A percentile compares a stretch with the other conserved stretches of the same genome.
Conservation (phyloP, 2,113 vertebrate species). For the Sebastes fasciatus region DNA sequence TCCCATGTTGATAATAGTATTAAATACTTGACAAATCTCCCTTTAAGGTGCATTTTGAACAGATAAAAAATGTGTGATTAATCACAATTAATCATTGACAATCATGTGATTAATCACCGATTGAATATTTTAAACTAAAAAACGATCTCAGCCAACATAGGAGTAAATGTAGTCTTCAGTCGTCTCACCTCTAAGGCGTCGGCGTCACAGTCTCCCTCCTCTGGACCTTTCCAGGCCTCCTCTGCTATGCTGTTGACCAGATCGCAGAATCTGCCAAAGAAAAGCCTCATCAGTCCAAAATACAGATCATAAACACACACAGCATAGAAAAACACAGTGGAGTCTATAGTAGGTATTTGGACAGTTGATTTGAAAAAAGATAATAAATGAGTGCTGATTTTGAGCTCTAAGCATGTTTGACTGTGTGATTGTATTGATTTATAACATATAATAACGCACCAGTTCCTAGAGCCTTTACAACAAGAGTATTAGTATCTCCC, state of each 20-base stretch:
- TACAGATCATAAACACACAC: neutral
- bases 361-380: neutral
- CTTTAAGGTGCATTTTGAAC: too few relatives aligned
- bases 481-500: neutral
- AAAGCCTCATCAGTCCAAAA: neutral
- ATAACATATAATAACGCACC: too few relatives aligned
- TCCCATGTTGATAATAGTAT: too few relatives aligned
- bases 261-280: conserved; percentile 91
- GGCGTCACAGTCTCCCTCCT: conserved; percentile 93
- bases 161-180: neutral
- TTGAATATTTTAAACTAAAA: too few relatives aligned
- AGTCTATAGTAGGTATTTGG: neutral
- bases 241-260: conserved; percentile 95
- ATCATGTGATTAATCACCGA: too few relatives aligned
- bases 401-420: neutral
- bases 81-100: too few relatives aligned
- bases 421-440: neutral
- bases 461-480: neutral
- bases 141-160: neutral
- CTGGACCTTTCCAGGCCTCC: conserved; percentile 90
- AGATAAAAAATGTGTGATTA: too few relatives aligned
- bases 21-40: too few relatives aligned
- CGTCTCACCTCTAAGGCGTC: conserved; percentile 92
- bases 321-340: neutral
- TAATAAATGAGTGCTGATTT: neutral